phyloP scores from a whole-genome alignment of 2,113 vertebrate species.

The Sardina pilchardus region DNA sequence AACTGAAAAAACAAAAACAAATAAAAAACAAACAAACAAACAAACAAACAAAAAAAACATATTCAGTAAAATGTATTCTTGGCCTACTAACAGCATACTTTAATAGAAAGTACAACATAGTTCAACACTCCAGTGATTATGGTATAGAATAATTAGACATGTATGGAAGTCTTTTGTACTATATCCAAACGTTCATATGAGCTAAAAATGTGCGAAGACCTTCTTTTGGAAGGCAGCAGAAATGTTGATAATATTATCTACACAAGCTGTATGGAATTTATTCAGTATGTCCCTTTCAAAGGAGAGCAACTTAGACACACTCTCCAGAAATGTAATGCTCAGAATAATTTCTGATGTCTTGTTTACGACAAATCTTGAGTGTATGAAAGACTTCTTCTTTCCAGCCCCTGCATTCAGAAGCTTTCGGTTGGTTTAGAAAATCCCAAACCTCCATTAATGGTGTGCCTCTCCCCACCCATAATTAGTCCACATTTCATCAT shows the following conservation, averaged over 20 bases:
- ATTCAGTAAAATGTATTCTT: background rate
- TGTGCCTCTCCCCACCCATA: background rate
- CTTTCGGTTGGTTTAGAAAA: background rate
- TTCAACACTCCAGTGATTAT: background rate
- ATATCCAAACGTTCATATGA: background rate
- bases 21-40: background rate
- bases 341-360: background rate
- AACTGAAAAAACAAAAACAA: background rate
- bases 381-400: background rate
- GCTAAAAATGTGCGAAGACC: background rate
- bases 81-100: background rate
- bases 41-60: background rate
- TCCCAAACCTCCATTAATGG: background rate
- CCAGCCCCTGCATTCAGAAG: background rate
- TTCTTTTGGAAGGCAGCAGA: background rate
- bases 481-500: background rate
- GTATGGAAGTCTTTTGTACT: background rate
- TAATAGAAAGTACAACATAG: background rate
- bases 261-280: background rate
- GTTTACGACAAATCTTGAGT: background rate
- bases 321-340: background rate
- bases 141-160: background rate
- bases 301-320: background rate
- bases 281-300: background rate
- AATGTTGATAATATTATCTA: background rate